Percentiles rank a stretch among this genome's conserved stretches.
Conservation (phyloP, 2,888 invertebrate genomes). For the Pterostichus niger region DNA sequence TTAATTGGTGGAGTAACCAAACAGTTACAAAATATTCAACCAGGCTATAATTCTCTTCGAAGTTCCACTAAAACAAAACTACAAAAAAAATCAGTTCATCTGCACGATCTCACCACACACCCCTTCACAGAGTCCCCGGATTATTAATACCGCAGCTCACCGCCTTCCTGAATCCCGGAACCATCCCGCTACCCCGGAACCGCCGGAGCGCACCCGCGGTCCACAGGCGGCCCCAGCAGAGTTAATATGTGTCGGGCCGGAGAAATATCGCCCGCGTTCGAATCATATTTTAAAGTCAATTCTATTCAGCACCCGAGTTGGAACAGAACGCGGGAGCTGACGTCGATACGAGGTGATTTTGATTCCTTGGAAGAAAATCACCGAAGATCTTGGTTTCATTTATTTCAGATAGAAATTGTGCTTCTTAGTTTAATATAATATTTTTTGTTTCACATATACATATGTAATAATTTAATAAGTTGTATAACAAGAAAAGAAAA, state of each 20-base stretch:
- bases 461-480: too few relatives aligned
- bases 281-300: slow-evolving; percentile 76
- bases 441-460: too few relatives aligned
- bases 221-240: slow-evolving; percentile 61
- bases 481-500: too few relatives aligned
- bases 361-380: background rate
- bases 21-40: too few relatives aligned
- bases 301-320: slow-evolving; percentile 70
- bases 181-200: slow-evolving; percentile 66
- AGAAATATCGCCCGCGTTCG: slow-evolving; percentile 74
- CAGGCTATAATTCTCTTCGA: too few relatives aligned
- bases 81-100: background rate
- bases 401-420: too few relatives aligned
- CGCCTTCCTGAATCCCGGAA: slow-evolving; percentile 29
- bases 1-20: too few relatives aligned
- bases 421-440: too few relatives aligned
- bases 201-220: slow-evolving; percentile 68
- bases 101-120: background rate
- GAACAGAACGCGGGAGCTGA: slow-evolving; percentile 11
- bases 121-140: slow-evolving; percentile 63
- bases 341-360: slow-evolving; percentile 13
- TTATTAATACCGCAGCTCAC: slow-evolving; percentile 71
- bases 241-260: slow-evolving; percentile 72
- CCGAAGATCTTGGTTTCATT: too few relatives aligned
- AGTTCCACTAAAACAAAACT: background rate